phyloP scores from a whole-genome alignment of 2,797 vertebrate genomes.

The Tokudaia muenninki region DNA sequence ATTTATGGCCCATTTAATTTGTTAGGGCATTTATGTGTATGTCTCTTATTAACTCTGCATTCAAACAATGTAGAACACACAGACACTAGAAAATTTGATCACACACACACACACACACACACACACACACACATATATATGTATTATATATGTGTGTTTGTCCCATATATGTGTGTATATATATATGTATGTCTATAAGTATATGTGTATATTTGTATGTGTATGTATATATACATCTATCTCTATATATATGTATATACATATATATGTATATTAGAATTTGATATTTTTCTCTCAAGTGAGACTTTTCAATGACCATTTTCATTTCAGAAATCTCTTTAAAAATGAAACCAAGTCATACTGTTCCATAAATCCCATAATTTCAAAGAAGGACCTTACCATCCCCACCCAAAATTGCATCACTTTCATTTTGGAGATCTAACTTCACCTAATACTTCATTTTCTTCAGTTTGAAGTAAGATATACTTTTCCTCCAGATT shows the following conservation, averaged over 20 bases:
- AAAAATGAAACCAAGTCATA: neutral
- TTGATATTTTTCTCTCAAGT: neutral
- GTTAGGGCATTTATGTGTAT: neutral
- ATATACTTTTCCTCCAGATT: neutral
- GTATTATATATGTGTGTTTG: too few relatives aligned
- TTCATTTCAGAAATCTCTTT: neutral
- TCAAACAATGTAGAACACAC: neutral
- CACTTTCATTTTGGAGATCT: neutral
- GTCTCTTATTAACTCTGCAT: neutral
- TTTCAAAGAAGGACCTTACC: neutral
- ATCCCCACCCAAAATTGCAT: neutral
- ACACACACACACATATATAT: too few relatives aligned
- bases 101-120: too few relatives aligned
- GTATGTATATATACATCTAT: neutral
- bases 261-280: neutral
- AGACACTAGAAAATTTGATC: neutral
- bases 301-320: neutral
- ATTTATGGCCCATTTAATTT: conserved; percentile 10
- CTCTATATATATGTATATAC: neutral
- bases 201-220: neutral
- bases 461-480: neutral
- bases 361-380: neutral
- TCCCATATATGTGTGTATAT: too few relatives aligned
- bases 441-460: neutral
- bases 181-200: neutral